Evolutionary conservation across 2,113 vertebrate species (phyloP).

Genomic region (Gymnarchus niloticus): DNA sequence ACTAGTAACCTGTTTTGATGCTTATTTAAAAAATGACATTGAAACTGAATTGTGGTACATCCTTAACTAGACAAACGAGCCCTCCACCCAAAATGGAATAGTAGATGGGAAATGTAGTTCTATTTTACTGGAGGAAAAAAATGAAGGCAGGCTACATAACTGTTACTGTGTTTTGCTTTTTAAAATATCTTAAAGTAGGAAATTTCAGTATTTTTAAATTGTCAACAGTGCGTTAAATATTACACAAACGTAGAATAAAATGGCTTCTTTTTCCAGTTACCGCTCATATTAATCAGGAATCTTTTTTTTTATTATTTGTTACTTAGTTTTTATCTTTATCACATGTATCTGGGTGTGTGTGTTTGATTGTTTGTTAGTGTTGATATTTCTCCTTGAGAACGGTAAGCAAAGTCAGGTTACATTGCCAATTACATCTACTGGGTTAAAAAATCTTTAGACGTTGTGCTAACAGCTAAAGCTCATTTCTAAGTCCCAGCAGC

Average conservation of each 20-base stretch:
- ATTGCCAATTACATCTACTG: slow-evolving; percentile 69
- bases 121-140: neutral
- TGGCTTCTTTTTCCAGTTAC: neutral
- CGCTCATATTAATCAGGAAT: neutral
- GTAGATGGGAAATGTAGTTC: neutral
- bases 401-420: slow-evolving; percentile 53
- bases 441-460: slow-evolving; percentile 63
- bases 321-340: neutral
- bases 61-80: neutral
- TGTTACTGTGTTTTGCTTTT: neutral
- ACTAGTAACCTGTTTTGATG: neutral
- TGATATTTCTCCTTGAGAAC: slow-evolving; percentile 26
- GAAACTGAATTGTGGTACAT: neutral
- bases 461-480: slow-evolving; percentile 54
- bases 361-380: neutral
- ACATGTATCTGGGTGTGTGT: neutral
- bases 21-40: neutral
- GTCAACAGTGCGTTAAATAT: neutral
- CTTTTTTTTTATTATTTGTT: neutral
- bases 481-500: slow-evolving; percentile 57
- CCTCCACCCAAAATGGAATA: neutral
- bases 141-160: neutral
- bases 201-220: neutral
- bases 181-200: neutral
- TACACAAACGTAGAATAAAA: slow-evolving; percentile 6